Evolutionary conservation across 1,140 invertebrate species (phyloP).

Genomic region (Heliconius melpomene): DNA sequence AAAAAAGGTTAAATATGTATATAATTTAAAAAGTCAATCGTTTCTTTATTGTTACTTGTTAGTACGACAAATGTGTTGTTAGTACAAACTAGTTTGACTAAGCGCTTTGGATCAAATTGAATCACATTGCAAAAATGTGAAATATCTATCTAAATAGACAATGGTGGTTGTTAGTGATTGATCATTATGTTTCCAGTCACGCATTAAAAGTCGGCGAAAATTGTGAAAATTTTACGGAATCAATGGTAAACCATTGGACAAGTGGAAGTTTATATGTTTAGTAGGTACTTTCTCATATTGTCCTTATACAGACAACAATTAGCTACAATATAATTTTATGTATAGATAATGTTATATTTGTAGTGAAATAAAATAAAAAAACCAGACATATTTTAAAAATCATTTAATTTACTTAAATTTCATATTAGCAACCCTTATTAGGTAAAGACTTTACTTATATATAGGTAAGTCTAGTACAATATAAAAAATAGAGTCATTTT

Average conservation of each 20-base stretch:
- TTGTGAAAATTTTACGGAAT: slow-evolving; percentile 60
- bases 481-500: not conserved
- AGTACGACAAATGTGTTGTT: not conserved
- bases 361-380: no score
- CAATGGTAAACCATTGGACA: slow-evolving; percentile 47
- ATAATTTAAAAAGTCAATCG: no score
- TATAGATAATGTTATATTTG: no score
- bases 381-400: no score
- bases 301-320: no score
- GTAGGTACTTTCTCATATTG: no score
- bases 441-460: not conserved
- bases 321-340: no score
- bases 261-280: slow-evolving; percentile 33
- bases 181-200: slow-evolving; percentile 47
- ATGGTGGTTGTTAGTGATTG: slow-evolving; percentile 28
- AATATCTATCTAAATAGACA: not conserved
- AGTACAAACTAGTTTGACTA: not conserved
- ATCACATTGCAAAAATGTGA: slow-evolving; percentile 26
- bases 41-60: no score
- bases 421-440: not conserved
- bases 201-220: slow-evolving; percentile 57
- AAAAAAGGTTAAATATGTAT: no score
- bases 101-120: slow-evolving; percentile 3
- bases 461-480: not conserved
- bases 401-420: no score